phyloP scores from a whole-genome alignment of 1,140 invertebrate species.

The Magallana ariakensis region DNA sequence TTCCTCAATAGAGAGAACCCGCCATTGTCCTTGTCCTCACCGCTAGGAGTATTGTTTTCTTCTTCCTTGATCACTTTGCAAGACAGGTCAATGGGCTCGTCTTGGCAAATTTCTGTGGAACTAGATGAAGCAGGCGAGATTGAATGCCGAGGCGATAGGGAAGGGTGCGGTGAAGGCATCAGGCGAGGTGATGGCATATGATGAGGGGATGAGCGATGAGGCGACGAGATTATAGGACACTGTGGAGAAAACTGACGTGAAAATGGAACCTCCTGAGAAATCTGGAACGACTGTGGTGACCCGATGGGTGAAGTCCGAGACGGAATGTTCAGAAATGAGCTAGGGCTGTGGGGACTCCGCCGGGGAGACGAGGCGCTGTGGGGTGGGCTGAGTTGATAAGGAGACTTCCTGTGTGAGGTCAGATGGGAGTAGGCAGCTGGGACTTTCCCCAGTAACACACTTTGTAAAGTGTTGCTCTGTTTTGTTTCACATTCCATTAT shows the following conservation, averaged over 20 bases:
- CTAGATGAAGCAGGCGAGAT: slow-evolving; percentile 45
- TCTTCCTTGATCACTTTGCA: slow-evolving; percentile 53
- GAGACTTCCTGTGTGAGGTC: slow-evolving; percentile 38
- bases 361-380: neutral
- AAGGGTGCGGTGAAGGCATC: slow-evolving; percentile 5
- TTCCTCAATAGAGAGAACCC: slow-evolving; percentile 62
- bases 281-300: slow-evolving; percentile 29
- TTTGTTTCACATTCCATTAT: slow-evolving; percentile 47
- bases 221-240: slow-evolving; percentile 29
- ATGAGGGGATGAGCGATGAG: slow-evolving; percentile 37
- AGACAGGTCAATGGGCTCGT: slow-evolving; percentile 68
- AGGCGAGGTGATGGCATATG: slow-evolving; percentile 14
- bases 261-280: slow-evolving; percentile 32
- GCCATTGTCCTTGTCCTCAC: slow-evolving; percentile 44
- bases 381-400: slow-evolving; percentile 31
- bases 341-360: slow-evolving; percentile 25
- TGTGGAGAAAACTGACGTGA: slow-evolving; percentile 19
- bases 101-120: slow-evolving; percentile 52
- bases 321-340: slow-evolving; percentile 16
- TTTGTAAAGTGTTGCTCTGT: slow-evolving; percentile 68
- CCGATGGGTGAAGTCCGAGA: neutral
- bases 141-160: slow-evolving; percentile 23
- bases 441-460: slow-evolving; percentile 73
- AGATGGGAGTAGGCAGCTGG: slow-evolving; percentile 74
- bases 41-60: slow-evolving; percentile 38